Base-by-base conservation (phyloP, 2,888 invertebrate species). In the Zygothrica quintamaculata region DNA sequence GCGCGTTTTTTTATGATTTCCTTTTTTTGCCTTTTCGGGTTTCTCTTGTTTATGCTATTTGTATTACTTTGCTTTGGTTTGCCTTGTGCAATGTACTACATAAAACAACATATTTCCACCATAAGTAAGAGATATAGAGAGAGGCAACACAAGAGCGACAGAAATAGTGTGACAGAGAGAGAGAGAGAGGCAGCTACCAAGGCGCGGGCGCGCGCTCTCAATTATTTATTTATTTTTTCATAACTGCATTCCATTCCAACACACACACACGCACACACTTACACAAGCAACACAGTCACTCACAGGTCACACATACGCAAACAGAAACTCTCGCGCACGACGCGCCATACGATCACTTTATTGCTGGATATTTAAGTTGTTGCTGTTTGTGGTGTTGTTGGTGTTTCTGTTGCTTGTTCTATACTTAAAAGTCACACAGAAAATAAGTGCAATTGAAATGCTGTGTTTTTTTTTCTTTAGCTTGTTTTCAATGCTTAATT, bases 161-260 rank as follows among this genome's bases (percentile, higher is more conserved):
- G 22, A 39, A 3, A 9, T 3, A 2, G 26, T 26, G 42, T 7
- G 1, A 36, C 7, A 55, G 36, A 8, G 50, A 50, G 34, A 52
- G 62, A 34, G 52, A 56, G 58, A 65, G 60, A 66, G 50, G 58
- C 62, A 62, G 66, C 53, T 55, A 47, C 47, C 25, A 78, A 69
- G 78, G 74, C 78, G 78, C 70, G 71, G 78, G 75, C 66, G 75
- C 68, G 76, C 85, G 85, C 79, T 84, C 85, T 78, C 77, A 79
- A 82, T 80, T 85, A 80, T 80, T 80, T 78, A 84, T 88, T 80
- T 87, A 87, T 80, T 76, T 78, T 84, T 87, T 84, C 78, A 84
- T 86, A 84, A 86, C 89, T 88, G 88, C 90, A 89, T 89, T 89
- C 90, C 89, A 89, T 89, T 89, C 89, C 88, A 65, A 62, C 84